A percentile compares a stretch with the other conserved stretches of the same genome.
Conservation (phyloP, 2,888 invertebrate species). For the Dyspetes luteomarginatus region DNA sequence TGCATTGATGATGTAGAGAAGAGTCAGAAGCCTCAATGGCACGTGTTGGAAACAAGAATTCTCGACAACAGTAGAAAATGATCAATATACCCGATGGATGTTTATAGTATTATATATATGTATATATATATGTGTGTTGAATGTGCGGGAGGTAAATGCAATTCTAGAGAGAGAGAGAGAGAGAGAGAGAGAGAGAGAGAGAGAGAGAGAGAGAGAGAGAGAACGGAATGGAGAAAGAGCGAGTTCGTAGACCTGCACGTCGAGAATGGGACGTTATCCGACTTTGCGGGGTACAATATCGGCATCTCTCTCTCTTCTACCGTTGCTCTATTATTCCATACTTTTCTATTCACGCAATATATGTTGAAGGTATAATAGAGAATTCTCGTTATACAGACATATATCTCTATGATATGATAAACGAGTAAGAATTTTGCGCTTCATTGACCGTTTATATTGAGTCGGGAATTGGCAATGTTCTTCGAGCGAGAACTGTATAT, state of each 20-base stretch:
- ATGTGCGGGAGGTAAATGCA: conserved; percentile 16
- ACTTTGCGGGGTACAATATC: conserved; percentile 62
- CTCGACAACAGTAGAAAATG: conserved; percentile 26
- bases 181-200: conserved; percentile 1
- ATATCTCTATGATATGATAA: conserved; percentile 24
- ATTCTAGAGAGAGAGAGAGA: background rate
- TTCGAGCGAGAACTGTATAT: conserved; percentile 14
- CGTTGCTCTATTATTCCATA: conserved; percentile 54
- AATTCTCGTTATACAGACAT: background rate
- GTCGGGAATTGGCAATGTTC: conserved; percentile 20
- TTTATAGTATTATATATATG: conserved; percentile 22
- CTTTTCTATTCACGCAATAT: conserved; percentile 44
- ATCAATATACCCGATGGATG: conserved; percentile 45
- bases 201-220: conserved; percentile 26
- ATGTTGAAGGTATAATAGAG: conserved; percentile 17
- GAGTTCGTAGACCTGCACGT: conserved; percentile 71
- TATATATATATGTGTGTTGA: background rate
- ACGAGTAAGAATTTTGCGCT: conserved; percentile 42
- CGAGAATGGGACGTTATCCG: conserved; percentile 60
- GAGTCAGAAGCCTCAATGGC: conserved; percentile 30
- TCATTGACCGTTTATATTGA: conserved; percentile 49
- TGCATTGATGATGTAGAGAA: conserved; percentile 4
- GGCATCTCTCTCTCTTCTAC: conserved; percentile 51
- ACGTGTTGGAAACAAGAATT: conserved; percentile 10
- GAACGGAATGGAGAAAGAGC: conserved; percentile 53